phyloP scores from a whole-genome alignment of 2,888 invertebrate species.

The Trichogramma dendrolimi region DNA sequence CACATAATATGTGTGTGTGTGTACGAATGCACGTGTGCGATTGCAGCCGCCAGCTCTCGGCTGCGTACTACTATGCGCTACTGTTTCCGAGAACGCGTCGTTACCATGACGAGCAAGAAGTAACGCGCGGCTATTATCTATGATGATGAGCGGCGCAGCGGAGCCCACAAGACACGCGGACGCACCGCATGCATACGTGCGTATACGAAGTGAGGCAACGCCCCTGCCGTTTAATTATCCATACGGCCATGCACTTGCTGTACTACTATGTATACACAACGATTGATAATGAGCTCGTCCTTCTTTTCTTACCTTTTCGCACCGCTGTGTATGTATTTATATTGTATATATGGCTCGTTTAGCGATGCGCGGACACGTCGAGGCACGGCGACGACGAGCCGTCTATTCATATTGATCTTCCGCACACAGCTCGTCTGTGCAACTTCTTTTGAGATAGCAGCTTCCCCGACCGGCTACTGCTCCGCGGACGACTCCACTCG shows the following conservation, averaged over 20 bases:
- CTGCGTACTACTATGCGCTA: slow-evolving; percentile 37
- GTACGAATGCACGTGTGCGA: slow-evolving; percentile 25
- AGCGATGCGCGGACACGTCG: background rate
- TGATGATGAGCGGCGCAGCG: no score
- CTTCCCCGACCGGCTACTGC: no score
- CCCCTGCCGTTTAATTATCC: slow-evolving; percentile 41
- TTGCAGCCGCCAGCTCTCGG: slow-evolving; percentile 23
- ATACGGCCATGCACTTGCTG: slow-evolving; percentile 13
- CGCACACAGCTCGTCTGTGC: background rate
- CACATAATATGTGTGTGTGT: slow-evolving; percentile 3
- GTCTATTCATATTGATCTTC: background rate
- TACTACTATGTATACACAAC: background rate
- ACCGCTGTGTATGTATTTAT: no score
- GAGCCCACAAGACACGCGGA: no score
- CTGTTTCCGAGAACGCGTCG: slow-evolving; percentile 47
- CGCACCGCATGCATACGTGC: slow-evolving; percentile 7
- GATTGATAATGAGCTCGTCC: slow-evolving; percentile 36
- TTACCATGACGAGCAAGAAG: slow-evolving; percentile 44
- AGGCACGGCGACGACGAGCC: background rate
- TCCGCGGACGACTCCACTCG: no score
- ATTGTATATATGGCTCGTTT: no score
- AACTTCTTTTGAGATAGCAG: no score
- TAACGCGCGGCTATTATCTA: slow-evolving; percentile 2
- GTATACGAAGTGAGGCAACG: slow-evolving; percentile 35
- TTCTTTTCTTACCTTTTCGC: slow-evolving; percentile 10